A percentile compares a stretch with the other conserved stretches of the same genome.
phyloP scores from a whole-genome alignment of 2,797 vertebrate species.

The Apogon talboti region DNA sequence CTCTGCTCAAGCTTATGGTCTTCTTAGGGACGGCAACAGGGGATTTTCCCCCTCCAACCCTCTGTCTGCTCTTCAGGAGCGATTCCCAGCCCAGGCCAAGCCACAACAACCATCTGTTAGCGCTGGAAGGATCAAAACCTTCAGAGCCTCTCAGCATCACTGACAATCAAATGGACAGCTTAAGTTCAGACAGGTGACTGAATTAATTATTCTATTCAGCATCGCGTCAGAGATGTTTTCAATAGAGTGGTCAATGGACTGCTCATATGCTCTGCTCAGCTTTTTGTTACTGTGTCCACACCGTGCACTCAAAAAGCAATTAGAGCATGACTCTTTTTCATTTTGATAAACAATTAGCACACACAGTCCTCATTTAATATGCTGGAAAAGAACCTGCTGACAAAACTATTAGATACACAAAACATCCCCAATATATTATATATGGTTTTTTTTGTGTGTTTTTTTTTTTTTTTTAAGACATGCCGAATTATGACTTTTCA shows the following conservation, averaged over 20 bases:
- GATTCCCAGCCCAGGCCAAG: constrained; percentile 87
- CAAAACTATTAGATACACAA: constrained; percentile 79
- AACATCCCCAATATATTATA: constrained; percentile 85
- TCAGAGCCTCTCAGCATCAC: constrained; percentile 82
- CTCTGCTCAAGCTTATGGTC: constrained; percentile 99
- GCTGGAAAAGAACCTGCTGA: neutral
- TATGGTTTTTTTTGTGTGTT: too few species aligned
- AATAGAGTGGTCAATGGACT: constrained; percentile 65
- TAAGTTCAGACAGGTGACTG: constrained; percentile 88
- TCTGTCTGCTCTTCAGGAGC: constrained; percentile 89
- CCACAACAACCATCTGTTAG: constrained; percentile 97
- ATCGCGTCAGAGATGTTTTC: constrained; percentile 59
- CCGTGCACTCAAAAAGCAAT: constrained; percentile 22
- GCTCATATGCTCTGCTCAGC: constrained; percentile 66
- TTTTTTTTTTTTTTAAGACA: constrained; percentile 73
- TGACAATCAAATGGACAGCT: constrained; percentile 88
- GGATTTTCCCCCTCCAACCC: constrained; percentile 88
- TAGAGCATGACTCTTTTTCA: constrained; percentile 8
- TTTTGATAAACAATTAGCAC: neutral
- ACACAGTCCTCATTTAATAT: neutral
- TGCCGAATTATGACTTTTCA: constrained; percentile 88
- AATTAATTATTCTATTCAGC: constrained; percentile 81
- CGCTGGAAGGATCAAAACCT: constrained; percentile 91
- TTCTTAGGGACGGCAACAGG: constrained; percentile 97
- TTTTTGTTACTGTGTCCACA: constrained; percentile 38